Base-by-base conservation (phyloP, 2,797 vertebrate species). In the Mionectes olivaceus region DNA sequence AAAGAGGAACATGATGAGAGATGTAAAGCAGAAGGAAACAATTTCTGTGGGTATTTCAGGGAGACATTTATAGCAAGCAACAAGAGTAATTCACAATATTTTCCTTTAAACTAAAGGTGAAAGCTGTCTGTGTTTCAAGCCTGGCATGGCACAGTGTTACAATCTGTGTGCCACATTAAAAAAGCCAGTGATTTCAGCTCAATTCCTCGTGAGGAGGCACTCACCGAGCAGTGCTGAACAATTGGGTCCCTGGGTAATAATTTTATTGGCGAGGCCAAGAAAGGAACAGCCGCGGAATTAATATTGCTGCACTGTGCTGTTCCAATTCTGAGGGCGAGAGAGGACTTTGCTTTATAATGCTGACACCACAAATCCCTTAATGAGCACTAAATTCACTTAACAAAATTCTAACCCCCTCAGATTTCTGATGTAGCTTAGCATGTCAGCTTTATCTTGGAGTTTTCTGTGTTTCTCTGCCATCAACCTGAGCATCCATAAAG, bases 361-460 rank as follows among this genome's bases (percentile, higher is more conserved):
- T 96, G 95, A 97, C 91, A 84, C 63, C 1, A 4, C 95, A 95
- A 92, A 93, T 93, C 91, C 95, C 88, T 95, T 96, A 97, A 95
- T 90, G 91, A 97, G 81, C 74, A 65, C 87, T 95, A 95, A 93
- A 87, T 95, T 94, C 94, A 93, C 80, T 95, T 95, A 96, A 94
- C 92, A 97, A 94, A 97, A 96, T 82, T 79, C 91, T 90, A 95
- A 96, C 90, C 90, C 82, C 39, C 83, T 87, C 90, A 85, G 88
- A 92, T 96, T 95, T 90, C 89, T 63, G 22, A 50, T 64, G 56
- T 76, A 91, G 80, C 83, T 86, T 59, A 74, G 49, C 35, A 0
- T 19, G 8, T 84, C 2, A 0, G 70, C 56, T 95, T 90, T 89
- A 94, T 60, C 67, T 91, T 64, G 46, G 73, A 79, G 56, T 84